phyloP scores from a whole-genome alignment of 1,140 invertebrate genomes.

The Elysia chlorotica region DNA sequence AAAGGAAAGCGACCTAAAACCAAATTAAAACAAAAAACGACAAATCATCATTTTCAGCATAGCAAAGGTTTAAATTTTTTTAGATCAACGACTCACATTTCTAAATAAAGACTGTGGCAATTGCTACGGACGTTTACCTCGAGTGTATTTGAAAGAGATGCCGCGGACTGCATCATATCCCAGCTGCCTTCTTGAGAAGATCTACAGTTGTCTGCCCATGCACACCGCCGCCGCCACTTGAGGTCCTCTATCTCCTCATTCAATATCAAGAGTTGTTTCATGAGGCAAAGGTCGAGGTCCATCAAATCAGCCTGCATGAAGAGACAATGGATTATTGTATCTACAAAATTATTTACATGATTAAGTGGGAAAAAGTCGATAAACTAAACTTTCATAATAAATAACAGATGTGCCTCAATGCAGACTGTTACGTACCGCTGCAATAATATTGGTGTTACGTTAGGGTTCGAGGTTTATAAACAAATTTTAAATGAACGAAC shows the following conservation, averaged over 20 bases:
- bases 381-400: too few relatives aligned
- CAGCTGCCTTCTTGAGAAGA: conserved; percentile 21
- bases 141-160: not conserved
- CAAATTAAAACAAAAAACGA: not conserved
- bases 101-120: not conserved
- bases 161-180: conserved; percentile 31
- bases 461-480: too few relatives aligned
- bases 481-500: too few relatives aligned
- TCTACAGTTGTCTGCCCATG: conserved; percentile 28
- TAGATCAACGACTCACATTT: not conserved
- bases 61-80: not conserved
- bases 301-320: conserved; percentile 46
- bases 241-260: conserved; percentile 51
- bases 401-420: too few relatives aligned
- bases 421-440: too few relatives aligned
- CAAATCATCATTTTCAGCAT: not conserved
- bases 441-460: too few relatives aligned
- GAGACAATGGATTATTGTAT: too few relatives aligned
- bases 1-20: not conserved
- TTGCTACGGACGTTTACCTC: not conserved
- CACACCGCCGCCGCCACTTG: conserved; percentile 40
- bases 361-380: too few relatives aligned
- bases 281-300: conserved; percentile 48
- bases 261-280: conserved; percentile 47
- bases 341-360: too few relatives aligned